A percentile compares a stretch with the other conserved stretches of the same genome.
phyloP scores from a whole-genome alignment of 2,888 invertebrate genomes.

The Drosophila suboccidentalis region DNA sequence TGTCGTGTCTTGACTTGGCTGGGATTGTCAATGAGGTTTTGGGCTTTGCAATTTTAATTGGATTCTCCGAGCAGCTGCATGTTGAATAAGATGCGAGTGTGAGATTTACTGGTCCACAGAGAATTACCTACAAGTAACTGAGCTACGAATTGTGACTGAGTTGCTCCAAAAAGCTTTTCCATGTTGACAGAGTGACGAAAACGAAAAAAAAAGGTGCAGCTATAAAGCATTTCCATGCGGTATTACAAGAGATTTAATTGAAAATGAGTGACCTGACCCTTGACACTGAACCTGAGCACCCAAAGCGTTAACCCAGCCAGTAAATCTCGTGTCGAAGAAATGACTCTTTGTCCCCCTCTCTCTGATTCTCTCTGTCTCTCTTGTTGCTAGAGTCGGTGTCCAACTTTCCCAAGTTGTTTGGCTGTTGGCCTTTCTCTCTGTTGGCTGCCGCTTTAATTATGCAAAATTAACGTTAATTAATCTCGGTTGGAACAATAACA shows the following conservation, averaged over 20 bases:
- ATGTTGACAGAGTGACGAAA: constrained; percentile 25
- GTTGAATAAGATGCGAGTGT: constrained; percentile 16
- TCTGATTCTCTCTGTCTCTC: too few relatives aligned
- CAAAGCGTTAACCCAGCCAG: constrained; percentile 27
- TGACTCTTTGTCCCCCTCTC: background rate
- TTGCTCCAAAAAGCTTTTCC: constrained; percentile 52
- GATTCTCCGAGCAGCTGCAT: constrained; percentile 36
- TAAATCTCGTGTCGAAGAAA: constrained; percentile 14
- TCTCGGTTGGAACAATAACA: constrained; percentile 69
- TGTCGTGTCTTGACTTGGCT: background rate
- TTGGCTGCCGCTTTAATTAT: constrained; percentile 68
- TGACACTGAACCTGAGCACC: constrained; percentile 67
- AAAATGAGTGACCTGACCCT: constrained; percentile 58
- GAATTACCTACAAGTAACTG: constrained; percentile 32
- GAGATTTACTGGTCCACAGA: constrained; percentile 49
- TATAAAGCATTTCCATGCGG: constrained; percentile 49
- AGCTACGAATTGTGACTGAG: constrained; percentile 13
- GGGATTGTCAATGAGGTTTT: constrained; percentile 27
- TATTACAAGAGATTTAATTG: constrained; percentile 62
- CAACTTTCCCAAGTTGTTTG: constrained; percentile 46
- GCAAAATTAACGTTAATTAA: constrained; percentile 82
- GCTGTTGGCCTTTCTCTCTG: constrained; percentile 43
- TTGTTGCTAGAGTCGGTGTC: background rate
- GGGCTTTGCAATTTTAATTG: constrained; percentile 61
- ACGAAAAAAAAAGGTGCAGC: constrained; percentile 2